Evolutionary conservation across 2,888 invertebrate species (phyloP).

Genomic region (Drosophila cognata): DNA sequence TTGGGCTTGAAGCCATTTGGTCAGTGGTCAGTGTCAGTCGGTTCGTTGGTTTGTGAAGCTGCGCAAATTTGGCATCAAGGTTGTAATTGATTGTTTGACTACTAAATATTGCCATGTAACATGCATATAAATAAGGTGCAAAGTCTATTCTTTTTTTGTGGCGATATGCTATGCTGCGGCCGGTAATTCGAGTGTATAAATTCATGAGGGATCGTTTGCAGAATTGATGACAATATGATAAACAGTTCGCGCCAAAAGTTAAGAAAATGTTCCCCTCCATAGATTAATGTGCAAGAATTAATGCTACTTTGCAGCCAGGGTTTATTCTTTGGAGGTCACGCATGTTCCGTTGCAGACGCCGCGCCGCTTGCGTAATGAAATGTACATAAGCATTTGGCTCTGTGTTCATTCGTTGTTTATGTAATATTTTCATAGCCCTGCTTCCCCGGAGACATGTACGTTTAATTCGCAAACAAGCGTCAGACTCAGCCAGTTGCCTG

Average conservation of each 20-base stretch:
- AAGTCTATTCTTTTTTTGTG: conserved; percentile 12
- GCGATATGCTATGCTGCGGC: conserved; percentile 1
- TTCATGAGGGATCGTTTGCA: conserved; percentile 9
- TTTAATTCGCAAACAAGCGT: conserved; percentile 51
- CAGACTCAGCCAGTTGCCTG: conserved; percentile 15
- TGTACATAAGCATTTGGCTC: conserved; percentile 52
- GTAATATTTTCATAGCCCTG: conserved; percentile 50
- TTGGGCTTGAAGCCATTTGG: conserved; percentile 52
- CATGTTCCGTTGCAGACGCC: conserved; percentile 16
- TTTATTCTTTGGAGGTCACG: conserved; percentile 31
- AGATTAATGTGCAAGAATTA: background rate
- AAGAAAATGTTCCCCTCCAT: background rate
- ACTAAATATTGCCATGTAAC: conserved; percentile 26
- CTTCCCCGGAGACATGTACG: conserved; percentile 3
- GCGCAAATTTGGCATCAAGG: conserved; percentile 52
- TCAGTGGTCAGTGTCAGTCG: conserved; percentile 33
- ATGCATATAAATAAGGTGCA: conserved; percentile 13
- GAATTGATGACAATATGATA: conserved; percentile 31
- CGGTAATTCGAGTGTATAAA: conserved; percentile 14
- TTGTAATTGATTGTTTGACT: conserved; percentile 47
- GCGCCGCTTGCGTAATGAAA: conserved; percentile 44
- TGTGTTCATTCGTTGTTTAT: conserved; percentile 33
- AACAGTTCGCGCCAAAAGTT: background rate
- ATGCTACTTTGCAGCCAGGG: conserved; percentile 6
- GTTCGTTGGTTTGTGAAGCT: conserved; percentile 18